Percentiles rank a stretch among this genome's conserved stretches.
Evolutionary conservation across 2,797 vertebrate species (phyloP).

Genomic region (Malurus splendens): DNA sequence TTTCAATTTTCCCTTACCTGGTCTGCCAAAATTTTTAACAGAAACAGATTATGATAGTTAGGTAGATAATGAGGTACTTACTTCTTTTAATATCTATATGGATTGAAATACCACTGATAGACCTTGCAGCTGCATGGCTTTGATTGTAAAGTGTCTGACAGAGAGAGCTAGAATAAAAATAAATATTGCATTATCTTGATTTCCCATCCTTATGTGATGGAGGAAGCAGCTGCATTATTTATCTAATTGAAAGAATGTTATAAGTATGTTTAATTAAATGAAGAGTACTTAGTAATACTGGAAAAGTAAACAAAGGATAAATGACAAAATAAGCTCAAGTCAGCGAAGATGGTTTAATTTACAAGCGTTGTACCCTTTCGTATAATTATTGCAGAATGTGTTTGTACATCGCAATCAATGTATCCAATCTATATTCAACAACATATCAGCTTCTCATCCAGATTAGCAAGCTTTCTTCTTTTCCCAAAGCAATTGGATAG

Average conservation of each 20-base stretch:
- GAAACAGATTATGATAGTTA: neutral
- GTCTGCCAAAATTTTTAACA: conserved; percentile 3
- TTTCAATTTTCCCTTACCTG: conserved; percentile 16
- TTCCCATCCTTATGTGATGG: neutral
- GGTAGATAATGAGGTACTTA: conserved; percentile 25
- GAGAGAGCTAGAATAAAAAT: conserved; percentile 31
- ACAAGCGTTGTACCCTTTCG: fast-evolving
- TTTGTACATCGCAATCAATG: conserved; percentile 25
- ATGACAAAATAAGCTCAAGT: conserved; percentile 10
- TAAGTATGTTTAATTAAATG: conserved; percentile 26
- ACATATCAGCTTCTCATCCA: neutral
- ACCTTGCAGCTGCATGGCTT: neutral
- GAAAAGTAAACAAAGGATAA: conserved; percentile 42
- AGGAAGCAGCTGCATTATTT: conserved; percentile 42
- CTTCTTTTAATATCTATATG: neutral
- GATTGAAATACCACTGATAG: neutral
- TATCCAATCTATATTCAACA: conserved; percentile 16
- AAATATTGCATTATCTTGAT: conserved; percentile 43
- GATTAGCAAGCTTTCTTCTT: conserved; percentile 1
- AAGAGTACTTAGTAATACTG: neutral
- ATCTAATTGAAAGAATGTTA: conserved; percentile 35
- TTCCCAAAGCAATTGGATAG: neutral
- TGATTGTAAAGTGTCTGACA: neutral
- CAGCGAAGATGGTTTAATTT: conserved; percentile 11
- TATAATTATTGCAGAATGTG: neutral